Percentiles rank a stretch among this genome's conserved stretches.
phyloP scores from a whole-genome alignment of 2,113 vertebrate genomes.

The Ailuropoda melanoleuca region DNA sequence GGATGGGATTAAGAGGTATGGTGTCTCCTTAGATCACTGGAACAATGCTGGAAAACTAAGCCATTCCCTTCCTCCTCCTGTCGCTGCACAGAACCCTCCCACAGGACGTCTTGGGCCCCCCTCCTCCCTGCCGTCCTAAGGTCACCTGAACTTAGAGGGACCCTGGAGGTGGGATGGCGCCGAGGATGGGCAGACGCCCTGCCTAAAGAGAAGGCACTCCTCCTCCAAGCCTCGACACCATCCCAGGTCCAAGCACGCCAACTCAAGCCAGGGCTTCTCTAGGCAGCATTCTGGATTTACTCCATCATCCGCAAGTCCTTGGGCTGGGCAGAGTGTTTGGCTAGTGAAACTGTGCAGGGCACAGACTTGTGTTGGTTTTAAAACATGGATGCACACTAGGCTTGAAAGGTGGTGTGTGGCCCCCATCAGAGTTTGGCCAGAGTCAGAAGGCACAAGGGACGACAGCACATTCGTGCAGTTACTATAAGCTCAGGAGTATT shows the following conservation, averaged over 20 bases:
- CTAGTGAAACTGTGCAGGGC: background rate
- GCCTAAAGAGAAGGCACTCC: conserved; percentile 66
- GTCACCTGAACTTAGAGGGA: background rate
- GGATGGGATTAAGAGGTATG: background rate
- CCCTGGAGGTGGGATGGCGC: background rate
- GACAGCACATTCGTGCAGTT: conserved; percentile 36
- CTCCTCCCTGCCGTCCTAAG: background rate
- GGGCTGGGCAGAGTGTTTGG: conserved; percentile 36
- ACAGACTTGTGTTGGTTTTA: conserved; percentile 19
- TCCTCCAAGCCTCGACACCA: conserved; percentile 1
- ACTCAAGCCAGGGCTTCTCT: conserved; percentile 72
- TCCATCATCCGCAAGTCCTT: conserved; percentile 73
- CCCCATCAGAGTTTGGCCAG: conserved; percentile 72
- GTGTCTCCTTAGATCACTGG: background rate
- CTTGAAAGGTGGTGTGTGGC: conserved; percentile 35
- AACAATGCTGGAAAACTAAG: background rate
- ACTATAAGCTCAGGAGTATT: conserved; percentile 30
- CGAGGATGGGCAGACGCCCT: background rate
- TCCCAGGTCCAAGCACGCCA: conserved; percentile 77
- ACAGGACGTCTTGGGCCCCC: background rate
- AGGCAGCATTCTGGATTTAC: conserved; percentile 68
- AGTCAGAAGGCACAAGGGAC: conserved; percentile 47
- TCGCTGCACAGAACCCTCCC: background rate
- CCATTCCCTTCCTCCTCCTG: background rate
- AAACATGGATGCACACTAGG: background rate